These are phyloP conservation scores for Podarcis cretensis DNA, from an alignment of 2,113 vertebrate species.

Conservation along the genomic window DNA sequence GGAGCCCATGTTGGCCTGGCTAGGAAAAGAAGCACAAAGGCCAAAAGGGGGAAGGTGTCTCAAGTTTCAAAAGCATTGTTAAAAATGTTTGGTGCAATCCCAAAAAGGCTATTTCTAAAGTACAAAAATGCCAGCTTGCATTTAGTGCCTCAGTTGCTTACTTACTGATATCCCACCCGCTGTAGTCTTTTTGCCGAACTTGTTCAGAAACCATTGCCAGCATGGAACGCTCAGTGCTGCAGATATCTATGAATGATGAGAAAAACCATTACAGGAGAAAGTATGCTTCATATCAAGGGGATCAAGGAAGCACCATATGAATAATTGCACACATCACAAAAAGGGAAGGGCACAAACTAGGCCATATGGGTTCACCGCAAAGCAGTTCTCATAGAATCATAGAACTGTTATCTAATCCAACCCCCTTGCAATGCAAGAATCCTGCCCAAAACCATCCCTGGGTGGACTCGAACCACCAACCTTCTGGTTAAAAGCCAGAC, in stretches of 20 bases:
- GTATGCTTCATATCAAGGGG: not conserved
- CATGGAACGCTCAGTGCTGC: slow-evolving; percentile 90
- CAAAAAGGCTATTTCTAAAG: not conserved
- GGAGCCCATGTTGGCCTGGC: not conserved
- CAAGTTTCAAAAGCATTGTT: not conserved
- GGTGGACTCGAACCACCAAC: too few species aligned
- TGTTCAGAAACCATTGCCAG: slow-evolving; percentile 94
- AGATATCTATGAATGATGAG: slow-evolving; percentile 80
- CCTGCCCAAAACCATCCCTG: too few species aligned
- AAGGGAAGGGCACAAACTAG: not conserved
- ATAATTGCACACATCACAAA: not conserved
- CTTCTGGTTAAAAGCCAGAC: too few species aligned
- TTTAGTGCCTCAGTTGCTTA: slow-evolving; percentile 27
- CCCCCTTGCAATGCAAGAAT: too few species aligned
- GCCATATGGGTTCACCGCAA: not conserved
- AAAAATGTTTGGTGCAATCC: not conserved
- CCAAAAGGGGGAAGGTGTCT: not conserved
- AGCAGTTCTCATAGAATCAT: not conserved
- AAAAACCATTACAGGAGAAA: not conserved
- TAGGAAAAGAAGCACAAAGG: not conserved
- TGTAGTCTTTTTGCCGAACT: slow-evolving; percentile 93
- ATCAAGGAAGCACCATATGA: not conserved
- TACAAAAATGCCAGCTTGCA: not conserved
- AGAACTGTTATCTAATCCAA: too few species aligned
- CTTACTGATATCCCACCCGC: slow-evolving; percentile 92